phyloP scores from a whole-genome alignment of 23 tunicate genomes.

The Styela plicata region DNA sequence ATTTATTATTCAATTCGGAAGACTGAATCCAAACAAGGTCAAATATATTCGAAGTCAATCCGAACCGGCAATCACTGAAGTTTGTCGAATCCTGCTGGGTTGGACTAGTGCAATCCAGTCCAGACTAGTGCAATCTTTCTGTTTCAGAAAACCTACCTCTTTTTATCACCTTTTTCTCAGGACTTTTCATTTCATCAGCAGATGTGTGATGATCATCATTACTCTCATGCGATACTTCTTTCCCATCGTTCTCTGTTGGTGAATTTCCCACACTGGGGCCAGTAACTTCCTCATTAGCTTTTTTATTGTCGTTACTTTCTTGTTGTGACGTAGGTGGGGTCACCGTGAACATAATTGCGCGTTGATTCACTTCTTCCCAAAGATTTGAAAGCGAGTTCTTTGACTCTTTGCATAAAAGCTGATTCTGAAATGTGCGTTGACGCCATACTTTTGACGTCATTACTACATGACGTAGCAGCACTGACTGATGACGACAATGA shows the following conservation, averaged over 20 bases:
- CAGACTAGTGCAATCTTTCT: no score
- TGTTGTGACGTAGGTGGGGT: not conserved
- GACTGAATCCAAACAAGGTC: no score
- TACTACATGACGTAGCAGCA: no score
- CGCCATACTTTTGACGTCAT: no score
- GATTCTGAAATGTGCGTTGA: no score
- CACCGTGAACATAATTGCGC: not conserved
- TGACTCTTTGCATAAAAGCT: slow-evolving; percentile 16
- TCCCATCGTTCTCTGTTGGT: not conserved
- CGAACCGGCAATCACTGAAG: no score
- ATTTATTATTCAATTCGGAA: no score
- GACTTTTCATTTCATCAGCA: not conserved
- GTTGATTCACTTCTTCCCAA: not conserved
- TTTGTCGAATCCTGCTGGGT: no score
- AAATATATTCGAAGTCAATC: no score
- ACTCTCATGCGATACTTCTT: not conserved
- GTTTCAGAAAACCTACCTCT: no score
- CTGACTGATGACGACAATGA: no score
- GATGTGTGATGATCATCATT: not conserved
- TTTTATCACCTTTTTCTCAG: not conserved
- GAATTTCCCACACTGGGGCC: slow-evolving; percentile 7
- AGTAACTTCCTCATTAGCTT: not conserved
- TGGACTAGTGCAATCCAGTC: no score
- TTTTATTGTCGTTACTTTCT: not conserved
- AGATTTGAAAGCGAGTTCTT: slow-evolving; percentile 2